Evolutionary conservation across 92 coral and sea anemone species (phyloP).

Genomic region (Palythoa grandis): DNA sequence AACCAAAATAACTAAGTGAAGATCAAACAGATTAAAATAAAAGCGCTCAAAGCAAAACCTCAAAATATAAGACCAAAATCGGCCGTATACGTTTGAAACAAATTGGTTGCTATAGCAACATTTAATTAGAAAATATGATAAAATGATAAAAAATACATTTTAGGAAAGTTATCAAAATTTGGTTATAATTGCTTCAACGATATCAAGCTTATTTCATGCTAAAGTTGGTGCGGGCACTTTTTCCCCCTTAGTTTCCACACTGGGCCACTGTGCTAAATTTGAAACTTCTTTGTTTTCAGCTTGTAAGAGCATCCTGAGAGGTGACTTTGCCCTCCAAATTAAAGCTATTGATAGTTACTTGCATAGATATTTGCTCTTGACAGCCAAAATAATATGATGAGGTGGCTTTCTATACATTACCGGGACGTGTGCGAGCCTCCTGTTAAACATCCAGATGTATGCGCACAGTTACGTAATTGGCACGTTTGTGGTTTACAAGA

Average conservation of each 20-base stretch:
- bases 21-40: too few species aligned
- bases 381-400: not conserved
- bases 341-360: constrained; percentile 10
- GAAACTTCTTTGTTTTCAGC: constrained; percentile 47
- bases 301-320: constrained; percentile 43
- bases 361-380: not conserved
- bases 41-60: too few species aligned
- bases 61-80: too few species aligned
- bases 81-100: too few species aligned
- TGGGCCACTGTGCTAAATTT: constrained; percentile 46
- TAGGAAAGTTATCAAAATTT: too few species aligned
- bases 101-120: too few species aligned
- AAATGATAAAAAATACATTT: too few species aligned
- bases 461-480: constrained; percentile 30
- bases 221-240: too few species aligned
- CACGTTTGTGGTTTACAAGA: constrained; percentile 57
- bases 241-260: constrained; percentile 45
- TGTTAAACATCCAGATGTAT: constrained; percentile 46
- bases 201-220: too few species aligned
- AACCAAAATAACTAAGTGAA: too few species aligned
- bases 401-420: constrained; percentile 34
- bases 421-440: constrained; percentile 63
- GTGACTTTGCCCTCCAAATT: constrained; percentile 48
- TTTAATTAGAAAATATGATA: too few species aligned
- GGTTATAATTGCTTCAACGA: too few species aligned